Base-by-base conservation (phyloP, 2,113 vertebrate species). In the Larimichthys polyactis region DNA sequence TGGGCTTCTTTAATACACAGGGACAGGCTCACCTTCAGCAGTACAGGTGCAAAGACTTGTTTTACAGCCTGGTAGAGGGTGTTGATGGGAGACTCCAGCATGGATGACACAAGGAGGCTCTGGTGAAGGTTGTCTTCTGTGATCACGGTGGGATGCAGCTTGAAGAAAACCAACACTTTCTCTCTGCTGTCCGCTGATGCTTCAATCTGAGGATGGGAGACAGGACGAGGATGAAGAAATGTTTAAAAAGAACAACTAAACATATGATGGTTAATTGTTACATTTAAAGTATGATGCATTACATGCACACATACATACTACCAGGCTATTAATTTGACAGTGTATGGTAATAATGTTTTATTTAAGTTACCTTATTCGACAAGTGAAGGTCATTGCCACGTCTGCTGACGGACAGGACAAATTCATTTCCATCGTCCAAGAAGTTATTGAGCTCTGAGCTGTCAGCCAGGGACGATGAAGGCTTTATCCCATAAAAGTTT, bases 91-190 rank as follows among this genome's bases (percentile, higher is more conserved):
- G 98, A 99, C 73, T 99, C 97, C 63, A 98, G 80, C 98, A 99
- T 97, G 64, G 98, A 99, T 1, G 98, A 99, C 51, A 99, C 96
- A 67, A 99, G 95, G 85, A 99, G 93, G 78, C 95, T 98, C 79
- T 90, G 95, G 46, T 98, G 96, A 76, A 99, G 92, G 89, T 99
- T 99, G 46, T 98, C 96, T 83, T 98, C 97, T 3, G 97, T 98
- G 80, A 99, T 98, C 32, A 97, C 95, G 71, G 97, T 96, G 20
- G 98, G 97, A 36, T 94, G 93, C 81, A 98, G 93, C 88, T 99
- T 99, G 93, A 99, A 99, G 92, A 99, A 99, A 69, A 99, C 97
- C 91, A 99, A 81, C 51, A 97, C 94, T 29, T 96, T 97, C 71
- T 96, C 96, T 87, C 94, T 89, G 65, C 92, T 94, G 69, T 96